Evolutionary conservation across 2,797 vertebrate species (phyloP).

Genomic region (Capromys pilorides): DNA sequence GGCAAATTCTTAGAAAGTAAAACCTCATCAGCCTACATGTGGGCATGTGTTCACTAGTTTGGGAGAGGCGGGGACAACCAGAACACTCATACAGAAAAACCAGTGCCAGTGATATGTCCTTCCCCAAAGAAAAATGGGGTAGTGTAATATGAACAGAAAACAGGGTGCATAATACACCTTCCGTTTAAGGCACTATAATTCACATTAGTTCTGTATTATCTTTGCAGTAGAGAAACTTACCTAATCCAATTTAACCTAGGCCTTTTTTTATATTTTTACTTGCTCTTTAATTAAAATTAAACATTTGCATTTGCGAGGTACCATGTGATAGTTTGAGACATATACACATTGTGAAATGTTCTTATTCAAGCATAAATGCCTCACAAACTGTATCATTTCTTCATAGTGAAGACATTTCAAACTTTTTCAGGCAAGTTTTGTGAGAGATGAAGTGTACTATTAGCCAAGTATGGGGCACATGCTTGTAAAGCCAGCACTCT

Average conservation of each 20-base stretch:
- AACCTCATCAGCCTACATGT: neutral
- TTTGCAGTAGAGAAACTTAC: neutral
- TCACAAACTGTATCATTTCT: neutral
- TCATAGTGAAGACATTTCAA: neutral
- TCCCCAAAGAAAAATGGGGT: neutral
- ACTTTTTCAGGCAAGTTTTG: neutral
- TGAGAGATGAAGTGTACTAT: neutral
- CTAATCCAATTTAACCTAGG: neutral
- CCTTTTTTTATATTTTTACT: neutral
- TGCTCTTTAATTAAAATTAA: neutral
- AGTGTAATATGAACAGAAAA: neutral
- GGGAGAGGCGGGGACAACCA: neutral
- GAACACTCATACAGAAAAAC: neutral
- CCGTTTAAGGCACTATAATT: neutral
- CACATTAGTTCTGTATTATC: neutral
- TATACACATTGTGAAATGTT: neutral
- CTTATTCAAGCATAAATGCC: neutral
- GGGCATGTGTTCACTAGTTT: neutral
- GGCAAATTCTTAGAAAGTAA: neutral
- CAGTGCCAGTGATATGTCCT: neutral
- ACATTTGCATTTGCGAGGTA: neutral
- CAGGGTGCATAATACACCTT: accelerated
- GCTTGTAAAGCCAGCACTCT: neutral
- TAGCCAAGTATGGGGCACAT: neutral
- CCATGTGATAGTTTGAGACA: neutral